Evolutionary conservation across 2,113 vertebrate species (phyloP), one percentile per base, ranked within the genome.

Genomic region (Microcebus murinus): DNA sequence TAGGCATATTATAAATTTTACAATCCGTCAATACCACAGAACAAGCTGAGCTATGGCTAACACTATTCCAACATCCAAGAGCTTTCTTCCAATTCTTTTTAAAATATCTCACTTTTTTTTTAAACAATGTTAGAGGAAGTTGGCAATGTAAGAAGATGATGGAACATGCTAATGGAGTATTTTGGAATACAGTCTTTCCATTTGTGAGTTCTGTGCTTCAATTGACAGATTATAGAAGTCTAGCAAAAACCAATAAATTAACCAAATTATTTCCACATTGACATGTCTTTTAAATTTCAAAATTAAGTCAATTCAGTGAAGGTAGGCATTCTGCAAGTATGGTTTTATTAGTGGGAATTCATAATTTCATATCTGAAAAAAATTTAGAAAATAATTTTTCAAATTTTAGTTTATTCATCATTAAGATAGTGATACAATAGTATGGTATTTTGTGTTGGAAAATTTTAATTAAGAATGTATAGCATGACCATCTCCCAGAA

Each of bases 11-110:
- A 31, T 71, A 92, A 80, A 90, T 71, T 86, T 74, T 95, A 31
- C 36, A 92, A 17, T 81, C 87, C 90, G 21, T 52, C 55, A 87
- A 9, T 83, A 39, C 61, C 45, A 50, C 29, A 68, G 15, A 97
- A 65, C 36, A 92, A 36, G 1, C 23, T 88, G 29, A 96, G 74
- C 48, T 90, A 61, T 81, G 59, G 27, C 85, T 95, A 65, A 79
- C 18, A 18, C 39, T 87, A 86, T 93, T 94, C 97, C 90, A 96
- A 81, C 36, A 96, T 85, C 8, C 63, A 79, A 57, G 48, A 87
- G 42, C 95, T 97, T 96, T 87, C 90, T 92, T 98, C 97, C 36
- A 87, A 93, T 97, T 82, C 79, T 90, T 98, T 97, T 96, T 67
- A 81, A 91, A 92, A 90, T 82, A 42, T 90, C 88, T 94, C 50